Evolutionary conservation across 2,888 invertebrate genomes (phyloP), one percentile per base, ranked within the genome.

Genomic region (Cryptocephalus primarius): DNA sequence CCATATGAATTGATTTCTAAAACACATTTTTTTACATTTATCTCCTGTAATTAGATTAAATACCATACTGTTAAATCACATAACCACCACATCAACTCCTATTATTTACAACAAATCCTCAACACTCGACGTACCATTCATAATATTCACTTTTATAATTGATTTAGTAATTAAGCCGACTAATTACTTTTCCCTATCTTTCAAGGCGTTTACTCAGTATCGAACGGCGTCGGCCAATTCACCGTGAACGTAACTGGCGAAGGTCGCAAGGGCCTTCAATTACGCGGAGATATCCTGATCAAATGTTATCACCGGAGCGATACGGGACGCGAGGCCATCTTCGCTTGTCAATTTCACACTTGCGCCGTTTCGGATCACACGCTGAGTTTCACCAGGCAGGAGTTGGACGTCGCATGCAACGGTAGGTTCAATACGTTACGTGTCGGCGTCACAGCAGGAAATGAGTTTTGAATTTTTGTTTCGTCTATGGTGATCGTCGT

Each of bases 331-430:
- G 83, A 83, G 59, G 78, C 86, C n/a, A 79, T 90, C 57, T 90
- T 89, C 74, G 82, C 86, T 43, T 84, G 86, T 67, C 88, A 94
- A 80, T 92, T 94, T 75, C 93, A 94, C 76, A 93, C 94, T 4
- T 93, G 93, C 73, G 91, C 92, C 45, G 85, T 93, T 54, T 79
- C 87, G 41, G 85, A 88, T 67, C 83, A 87, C 71, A 85, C 85
- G 50, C 79, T 93, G 46, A 82, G 84, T 60, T 90, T 92, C 74
- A 83, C 84, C 49, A 83, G 88, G 64, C 83, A 84, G 62, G 91
- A 93, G 66, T 78, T 94, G 56, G 93, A 94, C 72, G 79, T 83
- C 60, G 89, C 89, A 50, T 83, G 83, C 62, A 81, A 82, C 66
- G 88, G 88, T 88, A 74, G 12, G 36, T 36, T 36, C 11, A 22